A percentile compares a stretch with the other conserved stretches of the same genome.
phyloP scores from a whole-genome alignment of 2,113 vertebrate species.

The Paratilapia polleni region DNA sequence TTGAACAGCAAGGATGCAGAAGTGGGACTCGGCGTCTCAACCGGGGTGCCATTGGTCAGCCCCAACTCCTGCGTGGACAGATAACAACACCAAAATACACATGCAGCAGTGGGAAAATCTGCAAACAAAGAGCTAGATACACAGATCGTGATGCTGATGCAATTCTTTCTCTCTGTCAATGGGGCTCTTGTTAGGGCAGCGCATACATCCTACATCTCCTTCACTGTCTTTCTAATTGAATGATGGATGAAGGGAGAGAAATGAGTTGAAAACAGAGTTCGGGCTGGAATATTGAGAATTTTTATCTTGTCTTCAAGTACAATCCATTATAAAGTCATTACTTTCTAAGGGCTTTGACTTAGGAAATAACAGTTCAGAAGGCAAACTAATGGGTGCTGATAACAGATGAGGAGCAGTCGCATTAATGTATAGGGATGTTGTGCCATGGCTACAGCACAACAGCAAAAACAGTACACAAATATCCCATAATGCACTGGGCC shows the following conservation, averaged over 20 bases:
- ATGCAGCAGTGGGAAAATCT: not conserved
- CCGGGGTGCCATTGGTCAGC: slow-evolving; percentile 92
- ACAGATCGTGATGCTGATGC: slow-evolving; percentile 31
- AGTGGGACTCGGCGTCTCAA: slow-evolving; percentile 90
- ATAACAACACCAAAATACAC: not conserved
- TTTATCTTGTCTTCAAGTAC: not conserved
- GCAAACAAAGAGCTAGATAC: slow-evolving; percentile 43
- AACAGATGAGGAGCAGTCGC: not conserved
- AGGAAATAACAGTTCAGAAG: not conserved
- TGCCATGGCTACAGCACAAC: too few species aligned
- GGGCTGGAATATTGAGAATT: not conserved
- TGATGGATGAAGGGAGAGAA: slow-evolving; percentile 20
- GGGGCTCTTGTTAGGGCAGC: slow-evolving; percentile 47
- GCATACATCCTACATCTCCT: slow-evolving; percentile 15
- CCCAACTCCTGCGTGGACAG: slow-evolving; percentile 83
- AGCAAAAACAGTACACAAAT: too few species aligned
- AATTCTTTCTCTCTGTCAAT: slow-evolving; percentile 45
- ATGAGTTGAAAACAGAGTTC: not conserved
- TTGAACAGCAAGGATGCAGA: slow-evolving; percentile 93
- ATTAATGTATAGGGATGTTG: too few species aligned
- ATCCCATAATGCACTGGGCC: not conserved
- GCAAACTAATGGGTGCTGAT: not conserved
- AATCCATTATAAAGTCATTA: not conserved
- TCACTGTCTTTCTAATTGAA: slow-evolving; percentile 14
- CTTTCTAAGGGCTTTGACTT: not conserved